Evolutionary conservation across 2,888 invertebrate species (phyloP).

Genomic region (Machimus rusticus): DNA sequence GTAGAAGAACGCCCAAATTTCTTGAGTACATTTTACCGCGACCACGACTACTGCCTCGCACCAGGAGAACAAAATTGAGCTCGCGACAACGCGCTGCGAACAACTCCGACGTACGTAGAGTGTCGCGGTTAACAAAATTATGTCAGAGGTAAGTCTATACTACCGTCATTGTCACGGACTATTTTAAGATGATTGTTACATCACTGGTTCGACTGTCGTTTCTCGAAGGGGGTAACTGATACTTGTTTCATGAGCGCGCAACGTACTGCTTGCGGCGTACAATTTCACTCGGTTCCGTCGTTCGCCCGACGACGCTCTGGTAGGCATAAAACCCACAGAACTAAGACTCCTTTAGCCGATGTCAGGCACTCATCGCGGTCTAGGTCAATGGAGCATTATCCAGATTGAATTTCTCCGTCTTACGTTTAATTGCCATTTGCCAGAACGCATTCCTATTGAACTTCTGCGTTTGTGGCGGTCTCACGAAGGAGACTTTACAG

Average conservation of each 20-base stretch:
- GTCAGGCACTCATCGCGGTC: constrained; percentile 14
- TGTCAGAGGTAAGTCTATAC: constrained; percentile 36
- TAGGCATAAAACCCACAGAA: not conserved
- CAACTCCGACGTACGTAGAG: not conserved
- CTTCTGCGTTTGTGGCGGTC: not conserved
- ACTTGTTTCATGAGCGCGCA: not conserved
- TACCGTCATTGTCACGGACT: not conserved
- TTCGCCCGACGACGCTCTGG: not conserved
- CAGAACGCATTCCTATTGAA: not conserved
- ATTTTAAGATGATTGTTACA: constrained; percentile 24
- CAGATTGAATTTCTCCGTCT: constrained; percentile 6
- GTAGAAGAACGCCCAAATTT: not conserved
- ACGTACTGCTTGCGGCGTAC: not conserved
- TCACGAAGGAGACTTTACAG: not conserved
- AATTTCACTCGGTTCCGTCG: not conserved
- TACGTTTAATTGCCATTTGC: not conserved
- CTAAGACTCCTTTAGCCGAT: constrained; percentile 7
- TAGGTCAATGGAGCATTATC: constrained; percentile 21
- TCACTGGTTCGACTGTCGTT: not conserved
- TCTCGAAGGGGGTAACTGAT: not conserved
- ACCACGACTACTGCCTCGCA: not conserved
- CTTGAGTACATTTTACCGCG: not conserved
- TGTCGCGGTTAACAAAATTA: not conserved
- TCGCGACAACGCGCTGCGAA: not conserved
- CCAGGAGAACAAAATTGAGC: not conserved